Evolutionary conservation across 2,888 invertebrate genomes (phyloP).

Genomic region (Chydorus sphaericus): DNA sequence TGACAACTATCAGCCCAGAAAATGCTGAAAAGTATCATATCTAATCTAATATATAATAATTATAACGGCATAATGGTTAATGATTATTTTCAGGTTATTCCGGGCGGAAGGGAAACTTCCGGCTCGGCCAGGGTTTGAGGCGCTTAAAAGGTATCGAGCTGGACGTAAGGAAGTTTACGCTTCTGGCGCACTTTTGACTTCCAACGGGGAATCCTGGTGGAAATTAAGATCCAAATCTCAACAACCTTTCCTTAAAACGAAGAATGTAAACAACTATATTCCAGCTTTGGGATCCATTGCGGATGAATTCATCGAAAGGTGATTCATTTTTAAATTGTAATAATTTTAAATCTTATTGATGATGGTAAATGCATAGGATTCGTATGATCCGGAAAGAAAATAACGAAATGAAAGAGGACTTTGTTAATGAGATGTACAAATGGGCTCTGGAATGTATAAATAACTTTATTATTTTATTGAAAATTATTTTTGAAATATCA

Average conservation of each 20-base stretch:
- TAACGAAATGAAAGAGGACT: conserved; percentile 59
- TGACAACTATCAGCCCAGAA: not conserved
- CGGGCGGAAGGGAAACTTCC: conserved; percentile 36
- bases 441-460: conserved; percentile 85
- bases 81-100: conserved; percentile 25
- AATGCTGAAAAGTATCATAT: conserved; percentile 21
- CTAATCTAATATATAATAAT: not conserved
- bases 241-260: conserved; percentile 56
- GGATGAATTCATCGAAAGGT: conserved; percentile 48
- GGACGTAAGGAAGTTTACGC: conserved; percentile 14
- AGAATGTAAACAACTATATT: conserved; percentile 54
- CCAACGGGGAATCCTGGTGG: conserved; percentile 70
- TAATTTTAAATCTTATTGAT: too few species aligned
- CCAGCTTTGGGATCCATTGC: conserved; percentile 53
- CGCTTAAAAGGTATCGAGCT: conserved; percentile 29
- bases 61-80: too few species aligned
- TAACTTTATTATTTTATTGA: not conserved
- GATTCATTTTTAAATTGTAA: conserved; percentile 17
- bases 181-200: conserved; percentile 1
- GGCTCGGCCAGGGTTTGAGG: conserved; percentile 27
- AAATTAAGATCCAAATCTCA: conserved; percentile 61
- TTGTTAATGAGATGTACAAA: conserved; percentile 75
- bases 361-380: conserved; percentile 35
- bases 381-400: conserved; percentile 42
- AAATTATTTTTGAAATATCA: not conserved